Conservation (phyloP, 2,888 invertebrate species). For the Lumbricus terrestris region DNA sequence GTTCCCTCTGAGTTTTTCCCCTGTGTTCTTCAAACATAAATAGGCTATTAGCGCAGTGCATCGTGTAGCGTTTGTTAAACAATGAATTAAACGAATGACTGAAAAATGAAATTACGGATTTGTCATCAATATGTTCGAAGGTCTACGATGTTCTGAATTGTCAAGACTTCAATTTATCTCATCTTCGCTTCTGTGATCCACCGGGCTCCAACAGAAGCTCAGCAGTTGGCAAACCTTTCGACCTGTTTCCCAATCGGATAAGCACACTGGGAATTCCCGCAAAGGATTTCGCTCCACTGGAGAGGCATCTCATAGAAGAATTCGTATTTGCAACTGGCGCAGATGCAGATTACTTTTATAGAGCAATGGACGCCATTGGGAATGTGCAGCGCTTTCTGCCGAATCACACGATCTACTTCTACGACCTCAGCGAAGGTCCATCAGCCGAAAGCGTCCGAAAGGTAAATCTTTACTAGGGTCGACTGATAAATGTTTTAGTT, state of each 20-base stretch:
- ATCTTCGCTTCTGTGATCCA: background rate
- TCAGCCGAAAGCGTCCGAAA: background rate
- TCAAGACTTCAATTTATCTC: background rate
- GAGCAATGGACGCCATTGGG: constrained; percentile 23
- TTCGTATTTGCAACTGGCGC: constrained; percentile 34
- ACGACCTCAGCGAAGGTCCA: constrained; percentile 25
- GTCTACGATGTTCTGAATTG: background rate
- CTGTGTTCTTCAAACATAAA: too few species aligned
- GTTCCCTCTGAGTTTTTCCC: too few species aligned
- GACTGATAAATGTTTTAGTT: too few species aligned
- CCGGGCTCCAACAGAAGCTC: background rate
- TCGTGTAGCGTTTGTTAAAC: too few species aligned
- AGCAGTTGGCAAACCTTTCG: background rate
- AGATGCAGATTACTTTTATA: constrained; percentile 19
- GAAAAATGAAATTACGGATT: background rate
- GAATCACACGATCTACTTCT: constrained; percentile 24
- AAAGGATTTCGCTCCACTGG: background rate
- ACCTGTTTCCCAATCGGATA: background rate
- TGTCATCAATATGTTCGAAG: background rate
- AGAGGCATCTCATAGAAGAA: background rate
- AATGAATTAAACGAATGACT: too few species aligned
- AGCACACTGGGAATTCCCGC: background rate
- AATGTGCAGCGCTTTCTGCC: constrained; percentile 26
- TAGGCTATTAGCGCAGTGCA: too few species aligned
- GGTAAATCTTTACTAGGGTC: background rate